Percentiles rank a stretch among this genome's conserved stretches.
Evolutionary conservation across 2,888 invertebrate species (phyloP).

Genomic region (Aproaerema taeniolella): DNA sequence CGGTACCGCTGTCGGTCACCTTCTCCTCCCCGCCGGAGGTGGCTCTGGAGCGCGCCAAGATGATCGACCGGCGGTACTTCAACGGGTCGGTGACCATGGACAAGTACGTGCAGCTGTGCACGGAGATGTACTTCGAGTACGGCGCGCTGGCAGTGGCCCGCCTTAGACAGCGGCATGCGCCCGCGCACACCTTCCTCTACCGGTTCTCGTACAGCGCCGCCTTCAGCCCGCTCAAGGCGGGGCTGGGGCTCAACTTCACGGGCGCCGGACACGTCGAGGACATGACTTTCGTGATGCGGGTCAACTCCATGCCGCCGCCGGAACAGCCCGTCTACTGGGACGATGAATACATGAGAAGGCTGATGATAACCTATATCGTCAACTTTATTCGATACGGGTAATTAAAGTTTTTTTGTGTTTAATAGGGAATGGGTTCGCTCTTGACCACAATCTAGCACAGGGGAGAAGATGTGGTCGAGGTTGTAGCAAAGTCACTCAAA

Average conservation of each 20-base stretch:
- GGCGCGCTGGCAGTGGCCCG: slow-evolving; percentile 46
- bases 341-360: slow-evolving; percentile 26
- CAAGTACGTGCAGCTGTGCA: slow-evolving; percentile 38
- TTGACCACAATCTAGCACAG: too few relatives aligned
- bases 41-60: slow-evolving; percentile 28
- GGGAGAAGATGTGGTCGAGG: too few relatives aligned
- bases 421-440: too few relatives aligned
- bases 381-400: slow-evolving; percentile 28
- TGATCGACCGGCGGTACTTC: slow-evolving; percentile 39
- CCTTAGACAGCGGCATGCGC: slow-evolving; percentile 28
- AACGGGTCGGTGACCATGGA: slow-evolving; percentile 34
- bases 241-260: slow-evolving; percentile 41
- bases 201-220: slow-evolving; percentile 71
- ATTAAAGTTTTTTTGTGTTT: slow-evolving; percentile 1
- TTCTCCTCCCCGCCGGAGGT: slow-evolving; percentile 29
- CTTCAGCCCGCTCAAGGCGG: slow-evolving; percentile 60
- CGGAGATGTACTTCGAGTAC: slow-evolving; percentile 48
- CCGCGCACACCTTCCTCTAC: slow-evolving; percentile 69
- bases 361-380: slow-evolving; percentile 23
- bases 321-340: background rate
- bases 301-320: slow-evolving; percentile 31
- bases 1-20: slow-evolving; percentile 34
- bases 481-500: background rate
- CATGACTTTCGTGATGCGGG: slow-evolving; percentile 70
- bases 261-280: slow-evolving; percentile 80